phyloP scores from a whole-genome alignment of 1,140 invertebrate species.

The Apis laboriosa region DNA sequence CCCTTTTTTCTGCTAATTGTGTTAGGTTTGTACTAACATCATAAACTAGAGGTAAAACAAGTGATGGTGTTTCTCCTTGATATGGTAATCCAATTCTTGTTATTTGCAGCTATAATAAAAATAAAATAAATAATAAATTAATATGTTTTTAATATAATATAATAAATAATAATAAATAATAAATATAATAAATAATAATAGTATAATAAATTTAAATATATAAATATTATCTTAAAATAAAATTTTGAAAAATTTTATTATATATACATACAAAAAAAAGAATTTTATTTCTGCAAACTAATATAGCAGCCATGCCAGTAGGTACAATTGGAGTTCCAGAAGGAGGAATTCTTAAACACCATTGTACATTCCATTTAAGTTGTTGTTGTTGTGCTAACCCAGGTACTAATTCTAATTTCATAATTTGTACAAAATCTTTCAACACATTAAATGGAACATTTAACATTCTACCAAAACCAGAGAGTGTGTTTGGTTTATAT shows the following conservation, averaged over 20 bases:
- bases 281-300: conserved; percentile 92
- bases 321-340: conserved; percentile 91
- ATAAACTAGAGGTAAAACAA: conserved; percentile 94
- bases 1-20: conserved; percentile 90
- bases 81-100: conserved; percentile 86
- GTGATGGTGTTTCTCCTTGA: conserved; percentile 87
- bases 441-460: conserved; percentile 91
- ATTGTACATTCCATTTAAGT: conserved; percentile 92
- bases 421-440: conserved; percentile 95
- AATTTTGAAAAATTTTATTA: background rate
- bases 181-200: background rate
- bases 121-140: background rate
- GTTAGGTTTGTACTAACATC: conserved; percentile 92
- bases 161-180: background rate
- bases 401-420: conserved; percentile 90
- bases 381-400: conserved; percentile 84
- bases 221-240: too few relatives aligned
- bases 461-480: conserved; percentile 91
- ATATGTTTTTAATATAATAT: background rate
- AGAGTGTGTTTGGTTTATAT: conserved; percentile 93
- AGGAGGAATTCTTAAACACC: conserved; percentile 94
- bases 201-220: too few relatives aligned
- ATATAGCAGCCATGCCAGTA: conserved; percentile 90
- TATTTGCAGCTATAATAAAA: conserved; percentile 88
- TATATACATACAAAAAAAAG: conserved; percentile 90